phyloP scores from a whole-genome alignment of 2,113 vertebrate species.

The Antigone vipio region DNA sequence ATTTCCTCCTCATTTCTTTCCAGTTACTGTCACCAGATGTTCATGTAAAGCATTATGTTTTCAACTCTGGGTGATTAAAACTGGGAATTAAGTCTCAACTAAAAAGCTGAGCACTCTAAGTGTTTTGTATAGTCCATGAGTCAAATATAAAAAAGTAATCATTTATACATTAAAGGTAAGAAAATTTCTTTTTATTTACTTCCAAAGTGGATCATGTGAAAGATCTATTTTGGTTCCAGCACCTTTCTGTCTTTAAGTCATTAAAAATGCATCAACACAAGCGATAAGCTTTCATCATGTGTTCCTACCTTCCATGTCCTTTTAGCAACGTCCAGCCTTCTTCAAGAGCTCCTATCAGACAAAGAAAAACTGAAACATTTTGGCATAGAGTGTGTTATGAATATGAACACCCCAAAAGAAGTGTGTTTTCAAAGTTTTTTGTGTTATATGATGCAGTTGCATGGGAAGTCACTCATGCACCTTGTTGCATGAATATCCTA shows the following conservation, averaged over 20 bases:
- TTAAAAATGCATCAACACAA: not conserved
- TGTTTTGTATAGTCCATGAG: not conserved
- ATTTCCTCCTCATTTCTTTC: not conserved
- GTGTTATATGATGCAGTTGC: not conserved
- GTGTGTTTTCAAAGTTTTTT: not conserved
- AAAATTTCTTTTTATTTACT: not conserved
- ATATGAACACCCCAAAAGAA: not conserved
- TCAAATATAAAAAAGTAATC: not conserved
- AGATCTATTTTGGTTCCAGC: not conserved
- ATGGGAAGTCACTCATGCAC: not conserved
- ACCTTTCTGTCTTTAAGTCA: not conserved
- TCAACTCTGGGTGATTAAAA: not conserved
- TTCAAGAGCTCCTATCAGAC: not conserved
- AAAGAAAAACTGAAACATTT: not conserved
- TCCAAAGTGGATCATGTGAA: not conserved
- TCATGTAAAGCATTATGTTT: not conserved
- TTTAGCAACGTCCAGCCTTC: not conserved
- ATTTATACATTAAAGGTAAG: not conserved
- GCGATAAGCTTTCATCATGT: not conserved
- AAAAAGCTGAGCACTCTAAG: not conserved
- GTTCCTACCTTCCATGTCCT: not conserved
- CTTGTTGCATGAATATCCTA: not conserved
- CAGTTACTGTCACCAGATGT: conserved; percentile 1
- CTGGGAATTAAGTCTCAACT: not conserved
- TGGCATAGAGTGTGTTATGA: not conserved